phyloP scores from a whole-genome alignment of 2,113 vertebrate genomes.

The Tychaedon coryphoeus region DNA sequence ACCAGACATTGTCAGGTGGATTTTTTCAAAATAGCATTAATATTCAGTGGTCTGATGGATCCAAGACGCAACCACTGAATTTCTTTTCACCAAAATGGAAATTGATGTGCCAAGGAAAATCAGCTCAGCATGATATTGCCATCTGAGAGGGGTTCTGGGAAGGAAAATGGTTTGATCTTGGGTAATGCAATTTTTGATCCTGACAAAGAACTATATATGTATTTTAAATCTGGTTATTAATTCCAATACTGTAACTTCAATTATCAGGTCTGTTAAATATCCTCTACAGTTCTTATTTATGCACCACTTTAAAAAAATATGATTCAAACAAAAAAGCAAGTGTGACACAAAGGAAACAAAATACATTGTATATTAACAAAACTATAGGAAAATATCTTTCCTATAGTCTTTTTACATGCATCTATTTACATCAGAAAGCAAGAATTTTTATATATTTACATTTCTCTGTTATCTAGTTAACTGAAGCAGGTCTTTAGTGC shows the following conservation, averaged over 20 bases:
- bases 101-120: not conserved
- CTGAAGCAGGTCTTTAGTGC: not conserved
- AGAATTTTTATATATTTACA: not conserved
- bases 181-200: not conserved
- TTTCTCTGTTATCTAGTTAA: not conserved
- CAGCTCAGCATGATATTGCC: not conserved
- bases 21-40: not conserved
- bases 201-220: not conserved
- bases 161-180: not conserved
- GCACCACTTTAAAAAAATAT: not conserved
- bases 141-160: not conserved
- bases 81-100: not conserved
- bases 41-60: not conserved
- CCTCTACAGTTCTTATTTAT: not conserved
- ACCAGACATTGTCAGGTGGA: not conserved
- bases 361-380: not conserved
- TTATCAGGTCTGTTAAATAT: not conserved
- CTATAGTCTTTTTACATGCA: not conserved
- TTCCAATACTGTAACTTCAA: not conserved
- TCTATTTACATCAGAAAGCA: not conserved
- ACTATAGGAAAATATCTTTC: not conserved
- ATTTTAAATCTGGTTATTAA: not conserved
- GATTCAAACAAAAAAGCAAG: not conserved
- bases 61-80: not conserved
- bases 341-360: not conserved